Conservation (phyloP, 2,797 vertebrate species). For the Hafferia zeledoni region DNA sequence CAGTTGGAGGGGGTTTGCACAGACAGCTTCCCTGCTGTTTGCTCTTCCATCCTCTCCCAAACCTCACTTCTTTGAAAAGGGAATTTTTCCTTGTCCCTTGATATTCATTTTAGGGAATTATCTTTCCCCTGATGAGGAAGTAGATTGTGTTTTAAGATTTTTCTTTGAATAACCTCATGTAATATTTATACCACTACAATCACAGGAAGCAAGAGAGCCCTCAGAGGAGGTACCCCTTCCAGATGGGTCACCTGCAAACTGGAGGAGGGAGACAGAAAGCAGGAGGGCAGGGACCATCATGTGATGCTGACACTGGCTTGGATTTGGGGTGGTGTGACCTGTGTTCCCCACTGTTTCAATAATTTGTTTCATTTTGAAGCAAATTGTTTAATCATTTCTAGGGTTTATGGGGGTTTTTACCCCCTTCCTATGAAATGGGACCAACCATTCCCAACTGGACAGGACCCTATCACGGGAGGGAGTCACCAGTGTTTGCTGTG, state of each 20-base stretch:
- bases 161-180: not conserved
- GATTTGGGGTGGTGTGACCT: not conserved
- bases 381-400: not conserved
- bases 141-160: not conserved
- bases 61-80: not conserved
- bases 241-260: not conserved
- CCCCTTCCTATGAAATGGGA: not conserved
- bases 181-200: not conserved
- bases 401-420: fast-evolving
- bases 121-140: not conserved
- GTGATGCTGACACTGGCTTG: not conserved
- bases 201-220: not conserved
- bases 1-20: fast-evolving
- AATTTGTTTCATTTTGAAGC: not conserved
- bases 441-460: not conserved
- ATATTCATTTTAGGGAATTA: not conserved
- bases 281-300: not conserved
- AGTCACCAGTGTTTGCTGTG: not conserved
- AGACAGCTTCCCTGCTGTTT: not conserved
- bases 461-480: fast-evolving
- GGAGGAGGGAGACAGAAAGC: not conserved
- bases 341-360: not conserved
- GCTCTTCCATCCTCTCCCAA: not conserved
- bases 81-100: not conserved
- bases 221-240: not conserved